Conservation (phyloP, 2,113 vertebrate genomes). For the Oryzias javanicus region DNA sequence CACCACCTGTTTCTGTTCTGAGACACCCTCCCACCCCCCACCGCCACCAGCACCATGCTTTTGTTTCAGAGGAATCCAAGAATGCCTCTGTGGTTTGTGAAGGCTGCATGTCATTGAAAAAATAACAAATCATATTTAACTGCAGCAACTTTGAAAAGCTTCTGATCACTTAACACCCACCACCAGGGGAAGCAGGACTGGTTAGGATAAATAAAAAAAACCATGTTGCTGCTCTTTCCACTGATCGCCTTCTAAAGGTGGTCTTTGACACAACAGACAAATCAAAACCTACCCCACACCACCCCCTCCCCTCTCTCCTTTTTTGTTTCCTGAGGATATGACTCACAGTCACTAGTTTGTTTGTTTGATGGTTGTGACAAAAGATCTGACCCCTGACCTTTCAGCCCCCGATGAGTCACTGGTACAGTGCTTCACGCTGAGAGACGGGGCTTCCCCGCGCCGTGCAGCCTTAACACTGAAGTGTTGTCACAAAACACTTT, state of each 20-base stretch:
- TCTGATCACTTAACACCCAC: constrained; percentile 17
- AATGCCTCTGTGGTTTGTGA: constrained; percentile 38
- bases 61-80: constrained; percentile 22
- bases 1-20: constrained; percentile 44
- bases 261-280: constrained; percentile 62
- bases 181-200: constrained; percentile 1
- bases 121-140: constrained; percentile 37
- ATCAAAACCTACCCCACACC: constrained; percentile 33
- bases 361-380: constrained; percentile 70
- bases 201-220: constrained; percentile 33
- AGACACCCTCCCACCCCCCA: constrained; percentile 3
- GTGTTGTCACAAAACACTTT: constrained; percentile 50
- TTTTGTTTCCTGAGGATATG: constrained; percentile 45
- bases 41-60: background rate
- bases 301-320: background rate
- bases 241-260: constrained; percentile 52
- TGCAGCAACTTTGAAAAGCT: constrained; percentile 21
- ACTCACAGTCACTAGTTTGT: constrained; percentile 54
- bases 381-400: constrained; percentile 69
- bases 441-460: constrained; percentile 54
- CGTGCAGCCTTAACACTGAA: constrained; percentile 56
- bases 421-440: constrained; percentile 10
- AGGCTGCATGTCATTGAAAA: constrained; percentile 20
- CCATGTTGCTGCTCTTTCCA: constrained; percentile 34
- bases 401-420: constrained; percentile 64